Conservation (phyloP, 2,113 vertebrate genomes). For the Gnathonemus echidnorhynchus region DNA sequence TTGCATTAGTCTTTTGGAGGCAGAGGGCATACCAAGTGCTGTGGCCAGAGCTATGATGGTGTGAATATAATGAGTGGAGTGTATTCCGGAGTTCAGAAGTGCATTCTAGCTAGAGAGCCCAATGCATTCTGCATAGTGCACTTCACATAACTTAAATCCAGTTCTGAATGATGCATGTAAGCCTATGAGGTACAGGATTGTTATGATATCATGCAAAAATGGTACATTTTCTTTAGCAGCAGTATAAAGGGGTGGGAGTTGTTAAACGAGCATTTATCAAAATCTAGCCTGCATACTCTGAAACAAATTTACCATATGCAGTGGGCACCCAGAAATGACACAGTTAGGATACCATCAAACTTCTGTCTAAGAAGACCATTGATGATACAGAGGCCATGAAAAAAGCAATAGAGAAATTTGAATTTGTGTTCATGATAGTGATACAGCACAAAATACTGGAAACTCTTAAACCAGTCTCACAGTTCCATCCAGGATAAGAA, state of each 20-base stretch:
- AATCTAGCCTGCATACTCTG: neutral
- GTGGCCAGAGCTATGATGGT: neutral
- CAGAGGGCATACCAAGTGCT: neutral
- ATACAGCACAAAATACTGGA: neutral
- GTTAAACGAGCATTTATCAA: neutral
- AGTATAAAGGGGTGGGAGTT: neutral
- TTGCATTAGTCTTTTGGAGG: neutral
- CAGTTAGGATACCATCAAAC: neutral
- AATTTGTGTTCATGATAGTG: neutral
- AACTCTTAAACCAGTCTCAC: neutral
- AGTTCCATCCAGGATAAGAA: neutral
- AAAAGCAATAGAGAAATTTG: neutral
- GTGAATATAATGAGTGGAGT: neutral
- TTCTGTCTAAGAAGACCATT: neutral
- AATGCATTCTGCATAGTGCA: neutral
- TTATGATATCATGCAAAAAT: neutral
- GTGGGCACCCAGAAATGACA: neutral
- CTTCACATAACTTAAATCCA: neutral
- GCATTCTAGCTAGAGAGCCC: neutral
- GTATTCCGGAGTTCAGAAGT: neutral
- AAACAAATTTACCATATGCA: neutral
- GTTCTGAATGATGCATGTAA: neutral
- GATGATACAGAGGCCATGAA: neutral
- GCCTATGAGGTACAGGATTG: neutral
- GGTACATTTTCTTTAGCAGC: neutral